Base-by-base conservation (phyloP, 2,888 invertebrate genomes). In the Drosophila tripunctata region DNA sequence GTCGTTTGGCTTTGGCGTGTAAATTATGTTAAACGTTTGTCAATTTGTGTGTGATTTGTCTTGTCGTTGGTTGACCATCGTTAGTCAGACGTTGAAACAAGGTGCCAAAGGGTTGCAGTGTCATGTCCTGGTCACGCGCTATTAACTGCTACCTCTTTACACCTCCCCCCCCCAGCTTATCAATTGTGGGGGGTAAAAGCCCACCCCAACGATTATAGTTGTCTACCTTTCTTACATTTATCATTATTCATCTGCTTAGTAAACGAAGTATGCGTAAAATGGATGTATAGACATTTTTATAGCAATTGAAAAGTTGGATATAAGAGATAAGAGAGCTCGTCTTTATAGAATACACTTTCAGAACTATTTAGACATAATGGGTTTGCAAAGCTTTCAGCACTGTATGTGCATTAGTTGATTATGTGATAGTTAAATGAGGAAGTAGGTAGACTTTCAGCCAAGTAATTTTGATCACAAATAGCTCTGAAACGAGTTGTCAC, bases 21-120 rank as follows among this genome's bases (percentile, higher is more conserved):
- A 86, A 85, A 86, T 87, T 78, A 87, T 83, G 83, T 73, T 89
- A 85, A 88, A 83, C 78, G 81, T 78, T 87, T 81, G 83, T 88
- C 83, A 88, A 85, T 88, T 82, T 87, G 76, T 74, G 76, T 78
- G 83, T 76, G 86, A 87, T 87, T 81, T 81, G 84, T 86, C 86
- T 72, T 75, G 66, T 70, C 58, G 55, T 70, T 56, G 55, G 10
- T 27, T 40, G 50, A n/a, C 19, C 56, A 35, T 47, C 44, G 45
- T 12, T 17, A 2, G 48, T 14, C 45, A 27, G 8, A 19, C n/a
- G 6, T 36, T 10, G 58, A 54, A n/a, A 64, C 57, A 81, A 81
- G 81, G 85, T 78, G 75, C 67, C 43, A 73, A 78, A 64, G 68
- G 84, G 75, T 82, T 79, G 65, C 2, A 71, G 54, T 58, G 64